Evolutionary conservation across 2,888 invertebrate genomes (phyloP).

Genomic region (Mesorhabditis spiculigera): DNA sequence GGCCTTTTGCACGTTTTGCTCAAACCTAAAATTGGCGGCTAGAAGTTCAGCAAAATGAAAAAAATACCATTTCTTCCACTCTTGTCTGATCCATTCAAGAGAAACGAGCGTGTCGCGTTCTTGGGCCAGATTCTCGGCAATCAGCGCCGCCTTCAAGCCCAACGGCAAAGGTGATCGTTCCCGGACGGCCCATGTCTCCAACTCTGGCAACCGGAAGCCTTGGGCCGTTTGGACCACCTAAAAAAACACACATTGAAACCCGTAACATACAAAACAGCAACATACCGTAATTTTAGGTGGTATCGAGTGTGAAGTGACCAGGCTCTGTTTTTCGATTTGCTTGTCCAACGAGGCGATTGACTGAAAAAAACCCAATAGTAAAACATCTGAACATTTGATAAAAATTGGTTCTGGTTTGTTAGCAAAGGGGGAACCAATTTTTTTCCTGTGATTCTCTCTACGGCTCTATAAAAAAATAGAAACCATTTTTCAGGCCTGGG

Average conservation of each 20-base stretch:
- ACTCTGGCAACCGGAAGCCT: conserved; percentile 15
- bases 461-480: too few species aligned
- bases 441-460: too few species aligned
- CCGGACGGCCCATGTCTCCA: conserved; percentile 25
- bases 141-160: conserved; percentile 26
- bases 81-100: conserved; percentile 33
- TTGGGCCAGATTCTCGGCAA: conserved; percentile 16
- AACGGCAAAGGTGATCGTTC: conserved; percentile 37
- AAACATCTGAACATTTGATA: too few species aligned
- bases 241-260: too few species aligned
- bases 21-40: conserved; percentile 25
- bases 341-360: neutral
- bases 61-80: conserved; percentile 42
- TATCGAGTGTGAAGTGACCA: too few species aligned
- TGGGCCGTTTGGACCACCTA: too few species aligned
- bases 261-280: too few species aligned
- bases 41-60: neutral
- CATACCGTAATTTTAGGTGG: too few species aligned
- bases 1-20: conserved; percentile 29
- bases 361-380: neutral
- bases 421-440: too few species aligned
- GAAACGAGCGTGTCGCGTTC: conserved; percentile 17
- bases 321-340: neutral
- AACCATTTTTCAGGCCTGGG: too few species aligned
- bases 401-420: neutral